Base-by-base conservation (phyloP, 2,113 vertebrate species). In the Albula glossodonta region DNA sequence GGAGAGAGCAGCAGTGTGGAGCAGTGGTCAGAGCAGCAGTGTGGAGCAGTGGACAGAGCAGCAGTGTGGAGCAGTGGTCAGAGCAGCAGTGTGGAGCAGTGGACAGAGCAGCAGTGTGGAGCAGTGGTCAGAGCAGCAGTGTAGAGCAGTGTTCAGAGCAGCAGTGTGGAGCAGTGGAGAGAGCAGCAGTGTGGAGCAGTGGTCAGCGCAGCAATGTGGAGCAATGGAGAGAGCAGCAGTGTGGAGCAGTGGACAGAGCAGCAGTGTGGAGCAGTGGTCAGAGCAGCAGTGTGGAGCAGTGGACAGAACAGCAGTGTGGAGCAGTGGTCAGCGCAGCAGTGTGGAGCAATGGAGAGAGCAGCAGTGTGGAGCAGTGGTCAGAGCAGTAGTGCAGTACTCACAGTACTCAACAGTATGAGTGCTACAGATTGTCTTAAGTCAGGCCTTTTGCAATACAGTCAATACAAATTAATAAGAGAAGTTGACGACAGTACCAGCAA, bases 161-260 rank as follows among this genome's bases (percentile, higher is more conserved):
- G n/a, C 74, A 78, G 74, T 3, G 74, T 78, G 74, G 74, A 78
- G 41, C 74, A 78, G 3, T 78, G 41, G n/a, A 31, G 25, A 78
- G 74, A 41, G 74, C 41, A 78, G n/a, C 74, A 78, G 74, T 11
- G 74, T 78, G 74, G 31, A 78, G 41, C n/a, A 78, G 74, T 78
- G 41, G n/a, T 78, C 10, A 78, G 2, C 11, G 74, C 1, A 78
- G 74, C 25, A 48, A 7, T 78, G 74, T 78, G 74, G 10, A 78
- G 41, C 25, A 78, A 4, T 78, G 41, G 9, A 41, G 25, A 31
- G 74, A 41, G 74, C 2, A 78, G n/a, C 74, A 31, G 74, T 10
- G 74, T 78, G n/a, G n/a, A n/a, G n/a, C n/a, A n/a, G n/a, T n/a
- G n/a, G n/a, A n/a, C n/a, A 41, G 31, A 41, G 63, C 3, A 70